These are phyloP conservation scores for Goniozus legneri DNA, from an alignment of 1,140 invertebrate genomes.

Conservation along the genomic window DNA sequence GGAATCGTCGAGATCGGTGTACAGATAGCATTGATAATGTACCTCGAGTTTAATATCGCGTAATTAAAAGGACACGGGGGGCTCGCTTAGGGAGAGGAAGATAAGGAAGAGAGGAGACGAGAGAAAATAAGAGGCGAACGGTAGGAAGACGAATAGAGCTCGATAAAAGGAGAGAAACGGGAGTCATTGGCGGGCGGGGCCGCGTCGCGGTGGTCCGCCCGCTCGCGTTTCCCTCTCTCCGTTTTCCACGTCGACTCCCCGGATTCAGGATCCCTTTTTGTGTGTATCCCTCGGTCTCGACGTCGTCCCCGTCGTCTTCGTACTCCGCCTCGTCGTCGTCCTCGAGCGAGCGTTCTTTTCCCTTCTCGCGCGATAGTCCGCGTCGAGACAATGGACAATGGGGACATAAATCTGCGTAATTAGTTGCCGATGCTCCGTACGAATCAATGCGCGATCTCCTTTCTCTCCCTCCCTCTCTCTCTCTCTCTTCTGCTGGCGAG, in stretches of 20 bases:
- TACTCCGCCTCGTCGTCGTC: constrained; percentile 13
- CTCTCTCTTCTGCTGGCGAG: constrained; percentile 27
- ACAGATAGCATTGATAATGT: background rate
- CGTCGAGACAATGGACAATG: constrained; percentile 61
- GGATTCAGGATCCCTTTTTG: constrained; percentile 20
- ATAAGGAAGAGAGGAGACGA: constrained; percentile 1
- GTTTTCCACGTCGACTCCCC: constrained; percentile 18
- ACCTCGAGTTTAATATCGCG: background rate
- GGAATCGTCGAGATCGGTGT: too few species aligned
- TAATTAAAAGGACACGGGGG: background rate
- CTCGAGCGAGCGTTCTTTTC: constrained; percentile 13
- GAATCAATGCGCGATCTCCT: constrained; percentile 55
- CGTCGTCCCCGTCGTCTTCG: constrained; percentile 19
- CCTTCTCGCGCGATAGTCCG: constrained; percentile 11
- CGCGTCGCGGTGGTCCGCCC: constrained; percentile 42
- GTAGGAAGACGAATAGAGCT: constrained; percentile 10
- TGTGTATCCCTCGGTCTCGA: constrained; percentile 13
- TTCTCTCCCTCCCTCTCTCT: constrained; percentile 34
- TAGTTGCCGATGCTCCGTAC: constrained; percentile 59
- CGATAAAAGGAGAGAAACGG: background rate
- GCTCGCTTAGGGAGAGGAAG: background rate
- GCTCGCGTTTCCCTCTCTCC: constrained; percentile 17
- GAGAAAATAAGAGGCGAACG: background rate
- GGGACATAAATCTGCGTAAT: constrained; percentile 67
- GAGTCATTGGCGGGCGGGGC: constrained; percentile 36